Base-by-base conservation (phyloP, 2,797 vertebrate species). In the Chelon auratus region DNA sequence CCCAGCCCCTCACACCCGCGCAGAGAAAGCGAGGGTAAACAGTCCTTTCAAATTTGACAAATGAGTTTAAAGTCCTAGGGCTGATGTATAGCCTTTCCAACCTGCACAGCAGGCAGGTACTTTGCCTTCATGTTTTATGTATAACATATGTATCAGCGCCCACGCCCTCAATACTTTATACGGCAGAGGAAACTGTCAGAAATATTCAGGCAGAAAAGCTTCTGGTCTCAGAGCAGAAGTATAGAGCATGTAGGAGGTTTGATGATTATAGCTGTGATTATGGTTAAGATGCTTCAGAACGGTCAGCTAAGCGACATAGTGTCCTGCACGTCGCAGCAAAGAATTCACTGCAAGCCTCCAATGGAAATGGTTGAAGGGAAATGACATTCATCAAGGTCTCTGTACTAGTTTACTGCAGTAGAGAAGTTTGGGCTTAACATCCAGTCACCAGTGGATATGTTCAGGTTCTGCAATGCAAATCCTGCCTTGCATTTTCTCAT, bases 111-210 rank as follows among this genome's bases (percentile, higher is more conserved):
- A 75, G 66, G 82, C 72, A 81, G 66, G 66, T 81, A 63, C 78
- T 73, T 72, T 64, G 58, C 73, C 69, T 78, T 89, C 82, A 90
- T 91, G 85, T 90, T 88, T 91, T 88, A 91, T 90, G 75, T 71
- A 91, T 88, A 54, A 50, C 11, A 17, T 87, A 85, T 92, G 86
- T 84, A 86, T 82, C 74, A 89, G 58, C 65, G 73, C 15, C 50
- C 53, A 12, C 51, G 18, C 39, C 53, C 70, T 75, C 68, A 72
- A 50, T 82, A 65, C 76, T 37, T 82, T 39, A 39, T 50, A 66
- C 70, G 57, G 81, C 75, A 72, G 75, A 80, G 30, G 30, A 43
- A 79, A 73, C 14, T 55, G 39, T 69, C 62, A 54, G 70, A 77
- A 80, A 84, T 68, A 78, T 81, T 76, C 66, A 55, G 52, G n/a